Evolutionary conservation across 1,140 invertebrate species (phyloP), one percentile per base, ranked within the genome.

Genomic region (Drosophila kanapiae): DNA sequence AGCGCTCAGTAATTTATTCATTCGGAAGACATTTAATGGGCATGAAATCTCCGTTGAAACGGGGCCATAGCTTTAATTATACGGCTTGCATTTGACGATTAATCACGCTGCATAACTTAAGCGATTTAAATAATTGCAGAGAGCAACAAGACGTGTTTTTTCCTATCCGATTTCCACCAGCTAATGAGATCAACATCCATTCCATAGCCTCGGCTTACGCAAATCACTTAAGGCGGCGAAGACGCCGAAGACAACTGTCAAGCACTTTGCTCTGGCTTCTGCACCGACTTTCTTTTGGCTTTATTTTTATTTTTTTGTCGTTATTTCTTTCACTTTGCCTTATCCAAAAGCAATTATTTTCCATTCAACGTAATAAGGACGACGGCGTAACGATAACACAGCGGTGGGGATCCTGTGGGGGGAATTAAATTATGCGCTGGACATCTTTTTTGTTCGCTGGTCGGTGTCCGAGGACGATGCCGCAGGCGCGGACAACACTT

Each of bases 271-370:
- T 29, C 31, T 33, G 53, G 53, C 53, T 38, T 57, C 57, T 40
- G 38, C 13, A n/a, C 51, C 18, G 14, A 33, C 40, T 59, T 45
- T 63, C 45, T n/a, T 35, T 47, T 27, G 27, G 38, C 38, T 48
- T 67, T 43, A 47, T 42, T 59, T 23, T 13, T 38, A 27, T 56
- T 47, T 61, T 51, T 77, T 63, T 63, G 59, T 80, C 83, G 85
- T 88, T 90, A 76, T 87, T 90, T 78, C 75, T 78, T 88, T 84
- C 84, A 88, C 85, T 90, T 90, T 88, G 85, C 78, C 85, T 79
- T 90, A 88, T 88, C 85, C 85, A 88, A 90, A 88, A 88, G 85
- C 88, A 88, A 88, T 88, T 88, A 88, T 90, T 85, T 88, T 90
- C 85, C 85, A 90, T 88, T 88, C 83, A 88, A 90, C 81, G 75